Base-by-base conservation (phyloP, 2,113 vertebrate genomes). In the Phyllostomus hastatus region DNA sequence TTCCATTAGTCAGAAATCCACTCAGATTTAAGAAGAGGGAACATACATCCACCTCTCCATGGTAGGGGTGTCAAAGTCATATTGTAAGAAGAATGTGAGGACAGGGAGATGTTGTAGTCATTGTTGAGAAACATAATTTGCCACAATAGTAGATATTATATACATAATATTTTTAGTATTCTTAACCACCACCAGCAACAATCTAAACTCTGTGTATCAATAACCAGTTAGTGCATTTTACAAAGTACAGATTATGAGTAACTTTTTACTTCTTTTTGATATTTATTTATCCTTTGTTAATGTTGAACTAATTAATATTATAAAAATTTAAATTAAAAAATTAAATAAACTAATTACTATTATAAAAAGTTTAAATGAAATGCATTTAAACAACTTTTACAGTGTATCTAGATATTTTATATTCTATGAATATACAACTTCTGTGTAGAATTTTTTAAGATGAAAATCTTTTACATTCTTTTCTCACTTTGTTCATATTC, bases 191-290 rank as follows among this genome's bases (percentile, higher is more conserved):
- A 89, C 9, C 14, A 78, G 35, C 6, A 82, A 4, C 9, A 57
- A 24, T 54, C 57, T 72, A 70, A 92, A 66, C 19, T 83, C 52
- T 83, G 11, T 70, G 2, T 86, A 64, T 96, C 54, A 88, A 50
- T 38, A 95, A 80, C 20, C 33, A 64, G 35, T 48, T 90, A 85
- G 28, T 64, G 26, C 35, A 48, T 73, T 73, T 84, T 91, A 57
- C 2, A 66, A 94, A 75, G 80, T 96, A 72, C 5, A 92, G 46
- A 83, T 87, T 54, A 72, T 95, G 26, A 22, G 35, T 66, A 50
- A 61, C 35, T 72, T 75, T 95, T 88, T 10, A 86, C 79, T 88
- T 93, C 24, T 91, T 80, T 96, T 79, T 26, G 79, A 66, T 81
- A 76, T 66, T 92, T 88, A 59, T 82, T 91, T 91, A 6, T n/a